Evolutionary conservation across 1,140 invertebrate genomes (phyloP).

Genomic region (Triops longicaudatus): DNA sequence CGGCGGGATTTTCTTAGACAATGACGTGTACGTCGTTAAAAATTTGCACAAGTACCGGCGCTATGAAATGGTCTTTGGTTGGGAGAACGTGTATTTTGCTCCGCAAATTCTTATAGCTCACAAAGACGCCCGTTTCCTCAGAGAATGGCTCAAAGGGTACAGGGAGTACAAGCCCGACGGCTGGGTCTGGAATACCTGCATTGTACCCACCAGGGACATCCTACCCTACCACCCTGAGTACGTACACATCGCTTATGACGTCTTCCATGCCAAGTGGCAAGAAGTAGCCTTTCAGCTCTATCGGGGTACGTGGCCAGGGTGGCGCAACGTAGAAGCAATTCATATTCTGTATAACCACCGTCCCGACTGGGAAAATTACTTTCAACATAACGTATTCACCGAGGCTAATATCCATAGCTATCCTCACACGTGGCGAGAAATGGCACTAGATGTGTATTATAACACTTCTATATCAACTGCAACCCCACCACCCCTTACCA

Average conservation of each 20-base stretch:
- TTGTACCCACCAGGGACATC: constrained; percentile 21
- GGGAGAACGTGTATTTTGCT: constrained; percentile 30
- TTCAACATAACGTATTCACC: neutral
- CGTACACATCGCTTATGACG: constrained; percentile 16
- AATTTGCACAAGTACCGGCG: constrained; percentile 34
- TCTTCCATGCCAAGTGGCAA: constrained; percentile 16
- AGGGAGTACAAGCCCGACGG: neutral
- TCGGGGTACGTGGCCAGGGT: neutral
- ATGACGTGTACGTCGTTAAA: constrained; percentile 37
- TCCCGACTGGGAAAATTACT: neutral
- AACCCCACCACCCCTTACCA: neutral
- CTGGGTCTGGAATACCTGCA: constrained; percentile 29
- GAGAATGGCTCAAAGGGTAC: constrained; percentile 26
- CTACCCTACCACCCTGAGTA: constrained; percentile 25
- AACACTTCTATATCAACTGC: neutral
- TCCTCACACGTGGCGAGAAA: neutral
- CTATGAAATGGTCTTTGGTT: constrained; percentile 37
- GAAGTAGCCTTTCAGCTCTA: constrained; percentile 7
- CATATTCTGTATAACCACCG: neutral
- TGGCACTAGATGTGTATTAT: neutral
- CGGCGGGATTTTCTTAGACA: constrained; percentile 38
- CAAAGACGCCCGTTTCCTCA: constrained; percentile 26
- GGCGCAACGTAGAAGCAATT: neutral
- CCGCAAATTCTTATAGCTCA: constrained; percentile 27
- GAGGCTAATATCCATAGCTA: constrained; percentile 1